Evolutionary conservation across 2,797 vertebrate species (phyloP).

Genomic region (Hydrolagus colliei): DNA sequence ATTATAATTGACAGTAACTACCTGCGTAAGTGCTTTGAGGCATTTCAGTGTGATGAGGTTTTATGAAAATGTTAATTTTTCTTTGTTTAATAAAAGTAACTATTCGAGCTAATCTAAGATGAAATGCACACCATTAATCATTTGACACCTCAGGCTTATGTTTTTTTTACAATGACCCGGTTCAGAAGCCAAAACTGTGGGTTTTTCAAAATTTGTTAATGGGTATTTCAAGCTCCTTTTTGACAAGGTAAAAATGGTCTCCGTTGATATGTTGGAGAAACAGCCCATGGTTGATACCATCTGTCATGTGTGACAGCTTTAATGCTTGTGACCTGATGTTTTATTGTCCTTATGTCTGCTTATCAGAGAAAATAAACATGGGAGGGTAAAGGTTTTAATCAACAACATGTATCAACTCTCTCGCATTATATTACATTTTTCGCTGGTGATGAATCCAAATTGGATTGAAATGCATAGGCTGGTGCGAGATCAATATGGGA

Average conservation of each 20-base stretch:
- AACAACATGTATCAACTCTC: constrained; percentile 21
- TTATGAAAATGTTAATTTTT: no score
- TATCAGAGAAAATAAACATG: constrained; percentile 25
- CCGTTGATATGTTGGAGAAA: constrained; percentile 21
- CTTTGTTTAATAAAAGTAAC: background rate
- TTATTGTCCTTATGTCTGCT: constrained; percentile 28
- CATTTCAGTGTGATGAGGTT: no score
- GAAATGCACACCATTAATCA: background rate
- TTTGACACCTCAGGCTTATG: background rate
- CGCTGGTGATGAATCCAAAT: constrained; percentile 20
- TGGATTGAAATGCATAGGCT: background rate
- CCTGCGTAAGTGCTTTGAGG: no score
- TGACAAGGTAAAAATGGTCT: constrained; percentile 23
- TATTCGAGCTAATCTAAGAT: background rate
- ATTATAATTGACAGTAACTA: no score
- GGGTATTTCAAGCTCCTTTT: background rate
- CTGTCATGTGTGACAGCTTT: constrained; percentile 26
- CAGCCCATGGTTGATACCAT: background rate
- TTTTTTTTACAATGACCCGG: background rate
- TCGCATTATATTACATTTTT: background rate
- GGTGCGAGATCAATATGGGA: background rate
- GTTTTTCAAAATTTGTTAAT: background rate
- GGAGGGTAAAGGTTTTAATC: constrained; percentile 23
- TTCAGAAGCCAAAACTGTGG: background rate
- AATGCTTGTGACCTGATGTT: constrained; percentile 30